Base-by-base conservation (phyloP, 1,140 invertebrate species). In the Schlechtendalia chinensis region DNA sequence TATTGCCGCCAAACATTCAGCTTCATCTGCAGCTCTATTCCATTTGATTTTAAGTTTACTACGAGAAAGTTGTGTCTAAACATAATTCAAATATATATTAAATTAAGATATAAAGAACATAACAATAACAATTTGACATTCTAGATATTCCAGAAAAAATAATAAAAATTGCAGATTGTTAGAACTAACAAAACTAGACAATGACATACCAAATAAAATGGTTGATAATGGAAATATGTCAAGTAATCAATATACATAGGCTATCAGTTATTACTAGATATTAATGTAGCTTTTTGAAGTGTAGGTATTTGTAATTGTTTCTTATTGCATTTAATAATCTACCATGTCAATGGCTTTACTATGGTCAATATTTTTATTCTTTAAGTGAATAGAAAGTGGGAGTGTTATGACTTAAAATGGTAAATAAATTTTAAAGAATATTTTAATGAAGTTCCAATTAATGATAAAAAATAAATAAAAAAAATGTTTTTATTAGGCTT, bases 1-100 rank as follows among this genome's bases (percentile, higher is more conserved):
- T 17, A 79, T 63, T 5, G 56, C 3, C 24, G 45, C 58, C 27
- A 79, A 79, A 79, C 8, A 19, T 50, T 79, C 58, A 63, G 75
- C 75, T 63, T 79, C 75, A 5, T 79, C 58, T 11, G 59, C 75
- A 6, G 75, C 75, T 59, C 17, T 27, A 50, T 63, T 63, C 75
- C 75, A 79, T 50, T 79, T 79, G 1, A 29, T 19, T 27, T 63
- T 63, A n/a, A 79, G 22, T 29, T 61, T 79, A 14, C 58, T 50
- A 6, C 75, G 56, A 50, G 39, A 27, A 47, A 79, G 5, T 61
- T 63, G 58, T 11, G n/a, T 29, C 75, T 79, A 45, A 27, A 50
- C 11, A 50, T 39, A n/a, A 39, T 39, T 39, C 32, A 39, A 39
- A 39, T 39, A 39, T 39, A 3, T 39, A 39, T 39, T 39, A 39